Evolutionary conservation across 2,888 invertebrate species (phyloP).

Genomic region (Dusona sp.): DNA sequence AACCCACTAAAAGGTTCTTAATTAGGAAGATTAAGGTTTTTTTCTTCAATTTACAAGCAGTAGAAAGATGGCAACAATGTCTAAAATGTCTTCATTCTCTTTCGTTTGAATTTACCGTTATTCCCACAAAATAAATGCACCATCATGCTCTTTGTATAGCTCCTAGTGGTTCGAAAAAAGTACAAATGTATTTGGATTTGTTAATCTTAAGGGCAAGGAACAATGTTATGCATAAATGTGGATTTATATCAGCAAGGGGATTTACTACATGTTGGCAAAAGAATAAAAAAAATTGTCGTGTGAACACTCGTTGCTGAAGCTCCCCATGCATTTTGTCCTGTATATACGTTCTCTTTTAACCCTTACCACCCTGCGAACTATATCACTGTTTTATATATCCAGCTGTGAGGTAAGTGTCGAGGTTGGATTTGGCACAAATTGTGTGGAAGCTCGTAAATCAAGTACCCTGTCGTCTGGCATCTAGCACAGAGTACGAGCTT

Average conservation of each 20-base stretch:
- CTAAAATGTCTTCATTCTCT: neutral
- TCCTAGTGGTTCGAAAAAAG: slow-evolving; percentile 18
- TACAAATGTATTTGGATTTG: slow-evolving; percentile 18
- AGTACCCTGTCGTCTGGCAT: slow-evolving; percentile 30
- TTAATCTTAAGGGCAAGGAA: slow-evolving; percentile 15
- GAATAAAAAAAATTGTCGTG: slow-evolving; percentile 39
- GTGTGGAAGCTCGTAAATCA: slow-evolving; percentile 67
- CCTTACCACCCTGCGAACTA: slow-evolving; percentile 36
- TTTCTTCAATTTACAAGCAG: neutral
- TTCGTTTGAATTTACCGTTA: neutral
- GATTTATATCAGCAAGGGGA: slow-evolving; percentile 60
- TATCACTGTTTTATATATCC: slow-evolving; percentile 14
- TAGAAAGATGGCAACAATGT: neutral
- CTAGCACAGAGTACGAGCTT: slow-evolving; percentile 41
- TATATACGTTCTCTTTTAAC: slow-evolving; percentile 15
- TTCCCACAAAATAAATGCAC: neutral
- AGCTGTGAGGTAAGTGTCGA: slow-evolving; percentile 63
- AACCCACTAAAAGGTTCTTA: neutral
- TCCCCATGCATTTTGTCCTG: neutral
- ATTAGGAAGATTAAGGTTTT: neutral
- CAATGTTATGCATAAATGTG: slow-evolving; percentile 63
- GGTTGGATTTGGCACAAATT: slow-evolving; percentile 65
- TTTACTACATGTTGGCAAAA: slow-evolving; percentile 35
- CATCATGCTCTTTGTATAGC: slow-evolving; percentile 9
- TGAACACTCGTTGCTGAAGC: slow-evolving; percentile 30